Evolutionary conservation across 2,113 vertebrate species (phyloP), one percentile per base, ranked within the genome.

Genomic region (Colinus virginianus): DNA sequence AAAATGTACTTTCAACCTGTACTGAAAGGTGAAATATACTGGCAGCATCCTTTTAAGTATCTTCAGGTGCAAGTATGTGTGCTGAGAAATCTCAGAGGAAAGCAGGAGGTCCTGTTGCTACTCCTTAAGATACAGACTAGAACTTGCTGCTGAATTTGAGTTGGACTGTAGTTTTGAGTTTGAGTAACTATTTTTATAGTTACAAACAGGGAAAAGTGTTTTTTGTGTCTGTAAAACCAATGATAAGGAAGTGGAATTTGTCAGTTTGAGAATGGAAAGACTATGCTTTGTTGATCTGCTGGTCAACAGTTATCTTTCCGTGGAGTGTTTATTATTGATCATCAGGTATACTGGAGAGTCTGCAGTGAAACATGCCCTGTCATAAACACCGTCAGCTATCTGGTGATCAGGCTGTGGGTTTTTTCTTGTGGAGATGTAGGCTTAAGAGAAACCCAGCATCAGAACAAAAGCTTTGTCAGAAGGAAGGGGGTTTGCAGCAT

Each of bases 401-500:
- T 84, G 77, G n/a, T 64, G 71, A 85, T 67, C 28, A 70, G 3
- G 40, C 53, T 80, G 62, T 53, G 43, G 34, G 7, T 13, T 59
- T 93, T 84, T 67, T 87, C 76, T 85, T 64, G 30, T 2, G 0
- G 20, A 14, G n/a, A 38, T 36, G 21, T 77, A 71, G 72, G 78
- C 68, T 90, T 87, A 87, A 32, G 93, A 83, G 22, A 17, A 86
- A 88, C 21, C 9, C 85, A 80, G 69, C 30, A 67, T 63, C 56
- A 94, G 87, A 86, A 96, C 93, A 96, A 95, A 95, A 92, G 74
- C 53, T 55, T 79, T 93, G 88, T 90, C 81, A 82, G 84, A 95
- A 30, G 49, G 64, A 95, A 85, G 87, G 72, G 69, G 13, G 68
- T 93, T 95, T 93, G 84, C 75, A 56, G 88, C 4, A 1, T 79